Base-by-base conservation (phyloP, 2,797 vertebrate genomes). In the Clarias fuscus region DNA sequence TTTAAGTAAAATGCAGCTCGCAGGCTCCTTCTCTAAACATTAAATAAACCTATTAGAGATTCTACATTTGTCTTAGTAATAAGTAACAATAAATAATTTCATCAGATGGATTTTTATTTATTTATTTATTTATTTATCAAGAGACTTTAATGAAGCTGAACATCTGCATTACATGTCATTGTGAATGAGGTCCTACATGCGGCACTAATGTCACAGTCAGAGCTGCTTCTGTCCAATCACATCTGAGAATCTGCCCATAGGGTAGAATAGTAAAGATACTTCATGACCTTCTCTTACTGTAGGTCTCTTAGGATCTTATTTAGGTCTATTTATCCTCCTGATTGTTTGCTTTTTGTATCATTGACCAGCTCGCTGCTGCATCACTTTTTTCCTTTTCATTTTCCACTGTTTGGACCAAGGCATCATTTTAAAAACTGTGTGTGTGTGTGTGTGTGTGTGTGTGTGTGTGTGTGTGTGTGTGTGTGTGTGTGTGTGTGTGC, bases 381-480 rank as follows among this genome's bases (percentile, higher is more conserved):
- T n/a, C 43, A 2, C 4, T 53, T 22, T 43, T 22, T 11, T 71
- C 6, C 20, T 40, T 43, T 71, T 2, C 30, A 5, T 71, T 37
- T 40, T 40, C 20, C 4, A 17, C 48, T 75, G 14, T 76, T 7
- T n/a, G 15, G 43, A 75, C 43, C 1, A n/a, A 15, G 72, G 27
- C 65, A 68, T 70, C 7, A 18, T 22, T 13, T 30, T 13, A 53
- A 53, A 33, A 53, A 13, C 48, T 13, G 2, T 53, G 48, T 11
- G 24, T 24, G 8, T 37, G 65, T 67, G 65, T 67, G 37, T 40
- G 37, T 72, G 70, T 53, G 37, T 72, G 70, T 71, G 70, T 71
- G 71, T 73, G 72, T 75, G 72, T 75, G 72, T 75, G 73, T n/a
- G 43, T n/a, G 43, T 75, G 73, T 53, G 72, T 3, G 20, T 48